Percentiles rank a stretch among this genome's conserved stretches.
These are phyloP conservation scores for Ptiloglossa arizonensis DNA, from an alignment of 1,140 invertebrate genomes.

Conservation along the genomic window DNA sequence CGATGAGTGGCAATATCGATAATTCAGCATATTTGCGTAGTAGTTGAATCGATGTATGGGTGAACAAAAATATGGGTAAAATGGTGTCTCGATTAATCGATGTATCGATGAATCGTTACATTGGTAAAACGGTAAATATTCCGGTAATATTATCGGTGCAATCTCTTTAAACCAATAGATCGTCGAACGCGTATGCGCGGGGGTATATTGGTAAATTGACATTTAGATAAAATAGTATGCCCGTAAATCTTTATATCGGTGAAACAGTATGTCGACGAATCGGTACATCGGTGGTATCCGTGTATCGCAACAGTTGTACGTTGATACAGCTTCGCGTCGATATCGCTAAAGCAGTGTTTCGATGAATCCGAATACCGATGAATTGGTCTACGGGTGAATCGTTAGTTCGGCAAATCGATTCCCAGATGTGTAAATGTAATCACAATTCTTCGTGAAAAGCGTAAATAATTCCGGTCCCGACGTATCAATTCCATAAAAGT, in stretches of 20 bases:
- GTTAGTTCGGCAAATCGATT: neutral
- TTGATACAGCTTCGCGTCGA: neutral
- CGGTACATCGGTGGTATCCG: neutral
- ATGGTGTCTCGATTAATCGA: neutral
- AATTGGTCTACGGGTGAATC: neutral
- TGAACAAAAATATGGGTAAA: too few relatives aligned
- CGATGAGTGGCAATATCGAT: neutral
- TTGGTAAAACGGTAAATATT: neutral
- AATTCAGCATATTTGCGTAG: neutral
- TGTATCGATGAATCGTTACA: neutral
- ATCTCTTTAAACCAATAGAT: neutral
- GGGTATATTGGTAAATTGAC: too few relatives aligned
- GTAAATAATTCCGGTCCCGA: too few relatives aligned
- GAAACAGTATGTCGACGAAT: neutral
- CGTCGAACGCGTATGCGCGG: neutral
- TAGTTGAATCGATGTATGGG: too few relatives aligned
- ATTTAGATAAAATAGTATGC: neutral
- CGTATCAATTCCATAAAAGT: too few relatives aligned
- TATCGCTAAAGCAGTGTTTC: neutral
- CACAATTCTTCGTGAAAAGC: too few relatives aligned
- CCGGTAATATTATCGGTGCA: neutral
- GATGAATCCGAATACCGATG: neutral
- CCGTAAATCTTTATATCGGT: neutral
- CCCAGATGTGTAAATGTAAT: neutral
- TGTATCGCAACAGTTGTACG: neutral